These are phyloP conservation scores for Drosophila cracens DNA, from an alignment of 2,888 invertebrate genomes.

Conservation along the genomic window DNA sequence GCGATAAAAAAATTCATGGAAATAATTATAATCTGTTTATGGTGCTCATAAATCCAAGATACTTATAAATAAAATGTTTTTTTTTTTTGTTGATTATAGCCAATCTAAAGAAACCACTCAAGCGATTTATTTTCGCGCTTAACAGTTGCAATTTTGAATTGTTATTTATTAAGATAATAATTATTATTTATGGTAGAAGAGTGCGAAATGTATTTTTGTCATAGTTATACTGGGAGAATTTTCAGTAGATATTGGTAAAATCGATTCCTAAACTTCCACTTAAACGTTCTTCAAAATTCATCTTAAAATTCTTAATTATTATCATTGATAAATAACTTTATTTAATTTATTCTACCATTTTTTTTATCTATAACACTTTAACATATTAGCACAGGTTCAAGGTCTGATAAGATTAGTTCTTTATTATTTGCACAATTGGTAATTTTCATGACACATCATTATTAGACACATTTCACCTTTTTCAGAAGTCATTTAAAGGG, in stretches of 20 bases:
- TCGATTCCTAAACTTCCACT: neutral
- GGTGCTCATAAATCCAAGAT: conserved; percentile 17
- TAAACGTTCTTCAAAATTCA: neutral
- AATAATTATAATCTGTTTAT: conserved; percentile 51
- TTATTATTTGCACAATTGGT: conserved; percentile 12
- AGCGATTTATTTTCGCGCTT: neutral
- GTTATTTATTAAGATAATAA: neutral
- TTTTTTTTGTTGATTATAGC: neutral
- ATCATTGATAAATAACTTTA: neutral
- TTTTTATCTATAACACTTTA: neutral
- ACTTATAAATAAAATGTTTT: neutral
- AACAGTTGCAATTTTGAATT: neutral
- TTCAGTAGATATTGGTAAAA: neutral
- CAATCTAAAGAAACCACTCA: conserved; percentile 1
- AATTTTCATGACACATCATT: conserved; percentile 23
- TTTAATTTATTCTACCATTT: neutral
- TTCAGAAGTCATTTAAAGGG: neutral
- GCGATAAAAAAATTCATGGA: conserved; percentile 16
- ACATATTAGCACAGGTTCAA: neutral
- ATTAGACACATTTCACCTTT: conserved; percentile 1
- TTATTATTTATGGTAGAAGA: neutral
- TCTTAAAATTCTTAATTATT: neutral
- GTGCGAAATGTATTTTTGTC: neutral
- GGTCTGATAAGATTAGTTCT: conserved; percentile 32
- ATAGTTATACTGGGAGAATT: neutral